These are phyloP conservation scores for Ptiloglossa arizonensis DNA, from an alignment of 1,140 invertebrate species.

Conservation along the genomic window DNA sequence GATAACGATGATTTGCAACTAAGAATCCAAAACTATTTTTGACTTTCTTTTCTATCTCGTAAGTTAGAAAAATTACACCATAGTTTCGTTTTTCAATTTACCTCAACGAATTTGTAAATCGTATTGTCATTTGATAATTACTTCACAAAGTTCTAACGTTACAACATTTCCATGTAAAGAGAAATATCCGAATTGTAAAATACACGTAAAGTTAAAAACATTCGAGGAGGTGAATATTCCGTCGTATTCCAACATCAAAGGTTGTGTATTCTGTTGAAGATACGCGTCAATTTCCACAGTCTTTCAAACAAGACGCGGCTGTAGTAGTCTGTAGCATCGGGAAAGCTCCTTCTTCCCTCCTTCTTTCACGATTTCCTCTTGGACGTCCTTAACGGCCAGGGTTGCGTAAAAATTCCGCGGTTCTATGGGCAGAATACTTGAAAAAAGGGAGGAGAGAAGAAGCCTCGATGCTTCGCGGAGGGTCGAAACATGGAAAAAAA, in stretches of 20 bases:
- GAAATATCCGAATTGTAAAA: too few relatives aligned
- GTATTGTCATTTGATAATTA: too few relatives aligned
- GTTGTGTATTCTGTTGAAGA: constrained; percentile 30
- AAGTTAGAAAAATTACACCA: too few relatives aligned
- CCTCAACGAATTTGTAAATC: too few relatives aligned
- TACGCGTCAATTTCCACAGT: constrained; percentile 25
- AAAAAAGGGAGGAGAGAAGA: constrained; percentile 20
- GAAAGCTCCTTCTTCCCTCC: constrained; percentile 22
- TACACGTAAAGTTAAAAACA: neutral
- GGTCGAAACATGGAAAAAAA: constrained; percentile 17
- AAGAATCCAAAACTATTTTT: too few relatives aligned
- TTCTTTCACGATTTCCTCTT: constrained; percentile 33
- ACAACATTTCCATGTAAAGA: too few relatives aligned
- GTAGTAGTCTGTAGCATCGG: constrained; percentile 30
- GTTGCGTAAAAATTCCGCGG: constrained; percentile 50
- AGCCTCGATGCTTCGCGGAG: constrained; percentile 32
- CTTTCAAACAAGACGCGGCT: constrained; percentile 1
- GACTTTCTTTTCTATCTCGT: too few relatives aligned
- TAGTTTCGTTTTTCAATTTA: too few relatives aligned
- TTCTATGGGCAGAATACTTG: constrained; percentile 37
- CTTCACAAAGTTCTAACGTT: too few relatives aligned
- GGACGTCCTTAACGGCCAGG: constrained; percentile 50
- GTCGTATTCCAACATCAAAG: neutral
- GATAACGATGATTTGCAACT: too few relatives aligned
- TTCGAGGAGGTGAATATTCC: neutral